These are phyloP conservation scores for Sarcophaga carnaria DNA, from an alignment of 2,888 invertebrate species.

Conservation along the genomic window DNA sequence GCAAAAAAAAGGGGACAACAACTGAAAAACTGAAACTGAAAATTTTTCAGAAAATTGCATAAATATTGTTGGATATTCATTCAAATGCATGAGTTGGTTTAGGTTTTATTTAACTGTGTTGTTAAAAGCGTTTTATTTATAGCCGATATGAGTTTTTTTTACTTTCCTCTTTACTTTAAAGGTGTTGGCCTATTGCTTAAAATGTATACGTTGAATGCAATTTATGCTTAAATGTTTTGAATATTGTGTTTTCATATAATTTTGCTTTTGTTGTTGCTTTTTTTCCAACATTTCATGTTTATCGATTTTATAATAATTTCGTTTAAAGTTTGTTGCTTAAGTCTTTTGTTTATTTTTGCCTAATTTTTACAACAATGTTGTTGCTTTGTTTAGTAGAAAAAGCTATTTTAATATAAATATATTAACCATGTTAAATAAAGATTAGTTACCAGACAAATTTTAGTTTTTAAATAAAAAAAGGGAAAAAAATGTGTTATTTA, in stretches of 20 bases:
- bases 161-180: conserved; percentile 25
- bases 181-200: conserved; percentile 59
- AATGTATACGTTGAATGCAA: conserved; percentile 23
- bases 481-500: too few species aligned
- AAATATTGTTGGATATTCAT: conserved; percentile 28
- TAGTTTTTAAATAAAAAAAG: too few species aligned
- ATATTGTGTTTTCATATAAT: conserved; percentile 29
- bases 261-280: conserved; percentile 14
- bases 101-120: conserved; percentile 38
- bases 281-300: conserved; percentile 19
- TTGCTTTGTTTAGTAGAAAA: neutral
- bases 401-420: too few species aligned
- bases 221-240: conserved; percentile 43
- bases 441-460: too few species aligned
- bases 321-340: conserved; percentile 45
- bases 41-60: conserved; percentile 44
- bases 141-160: neutral
- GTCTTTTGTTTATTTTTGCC: conserved; percentile 42
- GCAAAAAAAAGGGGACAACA: neutral
- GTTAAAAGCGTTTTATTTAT: conserved; percentile 53
- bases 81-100: conserved; percentile 41
- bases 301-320: conserved; percentile 14
- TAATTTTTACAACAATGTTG: conserved; percentile 13
- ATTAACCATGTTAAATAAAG: too few species aligned
- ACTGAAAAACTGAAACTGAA: neutral